Evolutionary conservation across 2,797 vertebrate genomes (phyloP).

Genomic region (Siniperca undulata): DNA sequence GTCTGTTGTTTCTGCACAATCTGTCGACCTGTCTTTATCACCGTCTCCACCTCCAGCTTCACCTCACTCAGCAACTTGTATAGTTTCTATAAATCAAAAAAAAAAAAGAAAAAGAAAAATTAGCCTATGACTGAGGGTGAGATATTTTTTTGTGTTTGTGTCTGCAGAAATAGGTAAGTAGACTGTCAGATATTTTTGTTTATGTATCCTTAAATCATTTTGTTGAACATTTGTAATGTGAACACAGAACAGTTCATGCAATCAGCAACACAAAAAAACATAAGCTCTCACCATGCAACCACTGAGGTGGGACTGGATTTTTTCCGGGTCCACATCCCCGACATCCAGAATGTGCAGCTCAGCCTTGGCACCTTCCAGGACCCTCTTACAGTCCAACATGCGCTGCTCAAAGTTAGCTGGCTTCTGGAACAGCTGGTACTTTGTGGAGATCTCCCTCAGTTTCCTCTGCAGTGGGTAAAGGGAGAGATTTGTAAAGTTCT

Average conservation of each 20-base stretch:
- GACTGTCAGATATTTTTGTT: neutral
- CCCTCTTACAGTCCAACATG: slow-evolving; percentile 95
- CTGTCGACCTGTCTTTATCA: slow-evolving; percentile 98
- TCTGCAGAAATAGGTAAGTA: neutral
- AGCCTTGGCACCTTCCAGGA: slow-evolving; percentile 92
- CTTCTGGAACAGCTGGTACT: slow-evolving; percentile 98
- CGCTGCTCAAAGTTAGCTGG: slow-evolving; percentile 99
- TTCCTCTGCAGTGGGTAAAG: slow-evolving; percentile 87
- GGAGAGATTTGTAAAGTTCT: neutral
- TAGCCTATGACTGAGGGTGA: neutral
- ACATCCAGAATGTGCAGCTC: slow-evolving; percentile 92
- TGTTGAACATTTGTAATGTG: neutral
- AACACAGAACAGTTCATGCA: neutral
- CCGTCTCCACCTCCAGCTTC: slow-evolving; percentile 98
- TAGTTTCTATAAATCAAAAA: slow-evolving; percentile 87
- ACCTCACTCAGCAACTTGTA: slow-evolving; percentile 98
- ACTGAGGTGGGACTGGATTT: slow-evolving; percentile 91
- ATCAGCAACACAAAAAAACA: neutral
- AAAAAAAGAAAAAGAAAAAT: neutral
- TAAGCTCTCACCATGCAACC: slow-evolving; percentile 92
- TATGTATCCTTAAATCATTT: neutral
- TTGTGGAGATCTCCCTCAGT: slow-evolving; percentile 94
- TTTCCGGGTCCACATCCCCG: slow-evolving; percentile 90
- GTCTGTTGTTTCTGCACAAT: slow-evolving; percentile 99
- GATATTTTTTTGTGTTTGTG: neutral